phyloP scores from a whole-genome alignment of 2,113 vertebrate species.

The Tychaedon coryphoeus region DNA sequence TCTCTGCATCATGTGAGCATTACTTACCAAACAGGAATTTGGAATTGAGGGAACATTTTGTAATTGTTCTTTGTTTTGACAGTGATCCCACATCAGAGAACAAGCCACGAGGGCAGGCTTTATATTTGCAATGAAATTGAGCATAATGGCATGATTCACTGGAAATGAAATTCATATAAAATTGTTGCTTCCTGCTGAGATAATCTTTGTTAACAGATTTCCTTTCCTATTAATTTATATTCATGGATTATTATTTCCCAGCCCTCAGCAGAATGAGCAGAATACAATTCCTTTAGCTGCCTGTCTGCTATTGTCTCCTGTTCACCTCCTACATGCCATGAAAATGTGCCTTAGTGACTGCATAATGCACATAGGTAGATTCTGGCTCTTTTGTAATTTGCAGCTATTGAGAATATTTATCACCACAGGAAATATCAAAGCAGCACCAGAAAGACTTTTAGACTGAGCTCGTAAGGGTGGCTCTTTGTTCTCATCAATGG shows the following conservation, averaged over 20 bases:
- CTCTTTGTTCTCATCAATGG: constrained; percentile 6
- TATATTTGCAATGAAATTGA: neutral
- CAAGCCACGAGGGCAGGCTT: neutral
- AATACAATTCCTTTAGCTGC: neutral
- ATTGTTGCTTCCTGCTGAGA: constrained; percentile 17
- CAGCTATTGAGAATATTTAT: constrained; percentile 12
- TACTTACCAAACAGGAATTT: neutral
- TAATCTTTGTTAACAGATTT: constrained; percentile 24
- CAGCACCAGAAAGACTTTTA: neutral
- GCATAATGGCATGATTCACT: constrained; percentile 19
- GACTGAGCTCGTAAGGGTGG: neutral
- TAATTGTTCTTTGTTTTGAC: constrained; percentile 23
- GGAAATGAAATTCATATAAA: constrained; percentile 12
- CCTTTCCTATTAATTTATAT: neutral
- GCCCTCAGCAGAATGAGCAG: neutral
- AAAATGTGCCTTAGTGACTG: neutral
- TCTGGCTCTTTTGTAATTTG: neutral
- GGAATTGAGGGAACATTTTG: neutral
- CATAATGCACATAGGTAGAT: neutral
- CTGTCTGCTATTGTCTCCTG: neutral
- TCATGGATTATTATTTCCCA: neutral
- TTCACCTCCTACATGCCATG: neutral
- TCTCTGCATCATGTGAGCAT: neutral
- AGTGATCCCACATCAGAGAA: neutral
- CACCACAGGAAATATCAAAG: neutral